Evolutionary conservation across 1,140 invertebrate species (phyloP).

Genomic region (Leucophenga varia): DNA sequence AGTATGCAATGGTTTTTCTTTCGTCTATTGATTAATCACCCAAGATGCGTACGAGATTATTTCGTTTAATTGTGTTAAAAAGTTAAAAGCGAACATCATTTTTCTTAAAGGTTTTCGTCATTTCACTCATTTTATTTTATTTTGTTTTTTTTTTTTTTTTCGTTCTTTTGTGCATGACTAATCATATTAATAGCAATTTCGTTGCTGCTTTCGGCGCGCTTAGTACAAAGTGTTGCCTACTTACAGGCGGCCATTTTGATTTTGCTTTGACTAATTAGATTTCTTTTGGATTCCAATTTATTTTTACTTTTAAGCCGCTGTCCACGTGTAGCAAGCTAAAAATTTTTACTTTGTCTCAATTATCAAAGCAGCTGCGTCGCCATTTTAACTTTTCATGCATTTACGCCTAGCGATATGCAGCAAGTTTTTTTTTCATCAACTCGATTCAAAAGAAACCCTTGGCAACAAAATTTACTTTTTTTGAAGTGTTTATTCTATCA

Average conservation of each 20-base stretch:
- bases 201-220: too few species aligned
- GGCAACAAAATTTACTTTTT: constrained; percentile 36
- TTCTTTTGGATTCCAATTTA: constrained; percentile 34
- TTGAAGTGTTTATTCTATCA: constrained; percentile 25
- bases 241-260: constrained; percentile 13
- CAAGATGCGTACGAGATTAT: constrained; percentile 35
- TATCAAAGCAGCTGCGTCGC: not conserved
- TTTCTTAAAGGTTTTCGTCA: constrained; percentile 11
- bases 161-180: constrained; percentile 5
- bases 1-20: too few species aligned
- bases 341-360: not conserved
- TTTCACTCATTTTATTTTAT: constrained; percentile 25
- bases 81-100: constrained; percentile 22
- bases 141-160: too few species aligned
- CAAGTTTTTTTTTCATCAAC: not conserved
- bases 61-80: constrained; percentile 25
- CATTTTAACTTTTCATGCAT: too few species aligned
- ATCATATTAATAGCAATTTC: constrained; percentile 48
- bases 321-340: not conserved
- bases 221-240: constrained; percentile 40
- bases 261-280: constrained; percentile 38
- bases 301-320: constrained; percentile 44
- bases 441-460: constrained; percentile 43
- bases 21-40: constrained; percentile 42
- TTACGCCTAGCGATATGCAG: not conserved